phyloP scores from a whole-genome alignment of 2,888 invertebrate genomes.

The Argyresthia goedartella region DNA sequence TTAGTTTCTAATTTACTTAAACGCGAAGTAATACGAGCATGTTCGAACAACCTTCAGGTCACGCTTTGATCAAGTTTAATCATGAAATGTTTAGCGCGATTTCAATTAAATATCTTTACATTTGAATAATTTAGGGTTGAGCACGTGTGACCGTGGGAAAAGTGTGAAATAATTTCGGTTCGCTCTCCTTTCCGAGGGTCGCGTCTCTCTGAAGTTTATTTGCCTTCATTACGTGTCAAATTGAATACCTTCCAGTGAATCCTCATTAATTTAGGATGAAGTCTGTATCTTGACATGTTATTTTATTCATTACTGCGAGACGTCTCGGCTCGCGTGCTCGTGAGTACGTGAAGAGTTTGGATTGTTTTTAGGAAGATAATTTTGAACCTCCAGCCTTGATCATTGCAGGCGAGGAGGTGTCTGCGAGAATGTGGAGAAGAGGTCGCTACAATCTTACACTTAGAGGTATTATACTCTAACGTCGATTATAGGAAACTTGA shows the following conservation, averaged over 20 bases:
- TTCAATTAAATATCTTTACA: slow-evolving; percentile 22
- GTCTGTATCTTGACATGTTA: slow-evolving; percentile 49
- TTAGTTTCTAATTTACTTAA: slow-evolving; percentile 33
- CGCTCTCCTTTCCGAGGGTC: no score
- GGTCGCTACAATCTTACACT: no score
- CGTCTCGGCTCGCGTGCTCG: slow-evolving; percentile 1
- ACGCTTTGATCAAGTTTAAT: slow-evolving; percentile 2
- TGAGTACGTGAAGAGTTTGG: slow-evolving; percentile 49
- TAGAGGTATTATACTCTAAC: no score
- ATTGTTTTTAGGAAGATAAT: slow-evolving; percentile 64
- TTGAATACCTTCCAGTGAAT: slow-evolving; percentile 51
- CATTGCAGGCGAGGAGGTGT: slow-evolving; percentile 32
- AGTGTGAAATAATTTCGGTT: no score
- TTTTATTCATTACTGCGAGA: slow-evolving; percentile 60
- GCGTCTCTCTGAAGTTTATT: no score
- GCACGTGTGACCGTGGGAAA: no score
- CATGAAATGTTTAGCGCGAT: slow-evolving; percentile 31
- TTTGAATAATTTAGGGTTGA: background rate
- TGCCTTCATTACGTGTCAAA: no score
- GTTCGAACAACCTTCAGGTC: slow-evolving; percentile 42
- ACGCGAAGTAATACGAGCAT: background rate
- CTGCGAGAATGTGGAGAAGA: slow-evolving; percentile 17
- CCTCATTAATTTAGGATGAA: slow-evolving; percentile 68
- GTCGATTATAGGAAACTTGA: no score
- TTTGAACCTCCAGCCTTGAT: slow-evolving; percentile 56